These are phyloP conservation scores for Troides oblongomaculatus DNA, from an alignment of 2,888 invertebrate genomes.

Conservation along the genomic window DNA sequence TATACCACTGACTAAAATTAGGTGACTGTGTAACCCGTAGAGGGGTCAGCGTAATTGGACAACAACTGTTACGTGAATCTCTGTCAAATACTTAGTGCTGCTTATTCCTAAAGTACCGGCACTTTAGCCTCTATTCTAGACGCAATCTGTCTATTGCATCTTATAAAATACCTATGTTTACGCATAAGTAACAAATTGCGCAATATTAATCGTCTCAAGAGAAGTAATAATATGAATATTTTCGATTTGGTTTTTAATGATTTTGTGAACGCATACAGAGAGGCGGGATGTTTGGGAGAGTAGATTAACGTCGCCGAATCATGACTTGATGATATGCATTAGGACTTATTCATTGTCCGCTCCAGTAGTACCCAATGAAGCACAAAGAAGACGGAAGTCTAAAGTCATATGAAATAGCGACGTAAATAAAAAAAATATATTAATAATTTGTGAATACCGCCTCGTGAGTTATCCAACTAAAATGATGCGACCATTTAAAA, in stretches of 20 bases:
- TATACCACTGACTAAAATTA: slow-evolving; percentile 35
- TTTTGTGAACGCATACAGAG: too few species aligned
- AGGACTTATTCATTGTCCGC: too few species aligned
- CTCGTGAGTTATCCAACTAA: slow-evolving; percentile 5
- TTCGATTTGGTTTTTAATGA: not conserved
- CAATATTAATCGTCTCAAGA: not conserved
- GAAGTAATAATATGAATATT: not conserved
- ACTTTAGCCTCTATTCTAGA: slow-evolving; percentile 29
- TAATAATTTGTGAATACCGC: too few species aligned
- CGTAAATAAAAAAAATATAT: too few species aligned
- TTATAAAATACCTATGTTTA: not conserved
- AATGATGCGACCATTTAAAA: slow-evolving; percentile 33
- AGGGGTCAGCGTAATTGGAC: slow-evolving; percentile 33
- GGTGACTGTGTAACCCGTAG: slow-evolving; percentile 33
- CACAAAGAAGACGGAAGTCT: too few species aligned
- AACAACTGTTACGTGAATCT: slow-evolving; percentile 35
- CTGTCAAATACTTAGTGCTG: slow-evolving; percentile 37
- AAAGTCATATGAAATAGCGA: too few species aligned
- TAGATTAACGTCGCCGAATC: too few species aligned
- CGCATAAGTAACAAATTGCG: not conserved
- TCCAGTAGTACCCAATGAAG: too few species aligned
- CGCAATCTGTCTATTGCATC: slow-evolving; percentile 9
- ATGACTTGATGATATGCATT: too few species aligned
- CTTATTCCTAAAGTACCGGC: slow-evolving; percentile 35
- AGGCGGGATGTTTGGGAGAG: too few species aligned